Evolutionary conservation across 2,888 invertebrate genomes (phyloP), one percentile per base, ranked within the genome.

Genomic region (Ichneumoninae sp.): DNA sequence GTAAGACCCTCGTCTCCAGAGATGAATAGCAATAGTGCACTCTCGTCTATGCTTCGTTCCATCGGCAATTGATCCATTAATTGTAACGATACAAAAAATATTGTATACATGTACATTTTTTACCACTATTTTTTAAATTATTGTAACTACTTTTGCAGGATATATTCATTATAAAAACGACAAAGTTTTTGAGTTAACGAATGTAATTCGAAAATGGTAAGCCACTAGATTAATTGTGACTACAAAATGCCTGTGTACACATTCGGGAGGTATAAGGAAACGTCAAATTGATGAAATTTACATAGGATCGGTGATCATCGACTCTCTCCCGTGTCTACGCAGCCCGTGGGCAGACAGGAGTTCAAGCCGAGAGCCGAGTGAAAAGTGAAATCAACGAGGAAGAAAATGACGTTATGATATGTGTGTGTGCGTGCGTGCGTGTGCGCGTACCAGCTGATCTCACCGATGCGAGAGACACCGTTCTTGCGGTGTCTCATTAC

Each of bases 371-470:
- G 81, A 85, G 79, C 44, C 82, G 57, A 81, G 84, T 75, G 84
- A 79, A 85, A 85, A 85, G 85, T 85, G 85, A 85, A 85, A 85
- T 85, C 85, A 82, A 85, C 81, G 70, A 85, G 85, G 85, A 79
- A 85, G 84, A 84, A 78, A 65, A 40, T 47, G 77, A 82, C 82
- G 78, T 82, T 75, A 79, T 75, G 79, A 79, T 60, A 52, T 65
- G 5, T 7, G 30, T 60, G 33, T 30, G 60, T n/a, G 30, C 36
- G 44, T n/a, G 60, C 10, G 26, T 6, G 30, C n/a, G 60, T 63
- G 5, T 2, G 26, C 5, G 16, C 26, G 60, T 33, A 33, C 22
- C 60, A 57, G 33, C 54, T 70, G 70, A 79, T 78, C 81, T 65
- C 78, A 54, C 69, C 36, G 78, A 77, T 74, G 82, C 79, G 57